A percentile compares a stretch with the other conserved stretches of the same genome.
Evolutionary conservation across 2,113 vertebrate species (phyloP).

Genomic region (Gasterosteus aculeatus): DNA sequence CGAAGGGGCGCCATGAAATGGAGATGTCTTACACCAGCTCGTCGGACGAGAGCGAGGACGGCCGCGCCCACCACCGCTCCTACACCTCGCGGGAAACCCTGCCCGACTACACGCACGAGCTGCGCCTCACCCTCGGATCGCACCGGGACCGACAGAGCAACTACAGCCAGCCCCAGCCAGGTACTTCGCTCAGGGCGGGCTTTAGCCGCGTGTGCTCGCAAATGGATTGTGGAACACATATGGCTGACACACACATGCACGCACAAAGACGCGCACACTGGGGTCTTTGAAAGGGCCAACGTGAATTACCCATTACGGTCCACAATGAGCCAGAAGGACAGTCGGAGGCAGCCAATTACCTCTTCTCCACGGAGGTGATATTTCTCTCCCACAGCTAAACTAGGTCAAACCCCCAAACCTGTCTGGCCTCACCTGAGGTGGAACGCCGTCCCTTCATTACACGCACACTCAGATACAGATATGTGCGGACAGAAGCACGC

Average conservation of each 20-base stretch:
- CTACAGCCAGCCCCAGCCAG: constrained; percentile 89
- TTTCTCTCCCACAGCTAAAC: constrained; percentile 79
- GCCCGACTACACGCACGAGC: constrained; percentile 92
- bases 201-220: not conserved
- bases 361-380: constrained; percentile 74
- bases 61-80: constrained; percentile 88
- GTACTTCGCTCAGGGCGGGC: constrained; percentile 70
- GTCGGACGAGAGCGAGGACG: constrained; percentile 96
- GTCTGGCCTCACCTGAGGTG: constrained; percentile 72
- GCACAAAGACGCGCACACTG: constrained; percentile 19
- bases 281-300: constrained; percentile 71
- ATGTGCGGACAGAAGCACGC: constrained; percentile 30
- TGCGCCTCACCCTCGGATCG: constrained; percentile 91
- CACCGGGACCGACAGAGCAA: constrained; percentile 89
- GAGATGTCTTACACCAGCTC: constrained; percentile 96
- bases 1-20: constrained; percentile 95
- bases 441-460: constrained; percentile 72
- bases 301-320: constrained; percentile 76
- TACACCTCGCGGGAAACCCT: constrained; percentile 95
- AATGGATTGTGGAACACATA: constrained; percentile 23
- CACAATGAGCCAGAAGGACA: constrained; percentile 77
- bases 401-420: constrained; percentile 77
- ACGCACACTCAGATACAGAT: constrained; percentile 51
- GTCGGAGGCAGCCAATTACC: constrained; percentile 79
- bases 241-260: constrained; percentile 8